These are phyloP conservation scores for Macrobrachium nipponense DNA, from an alignment of 1,140 invertebrate genomes.

Conservation along the genomic window DNA sequence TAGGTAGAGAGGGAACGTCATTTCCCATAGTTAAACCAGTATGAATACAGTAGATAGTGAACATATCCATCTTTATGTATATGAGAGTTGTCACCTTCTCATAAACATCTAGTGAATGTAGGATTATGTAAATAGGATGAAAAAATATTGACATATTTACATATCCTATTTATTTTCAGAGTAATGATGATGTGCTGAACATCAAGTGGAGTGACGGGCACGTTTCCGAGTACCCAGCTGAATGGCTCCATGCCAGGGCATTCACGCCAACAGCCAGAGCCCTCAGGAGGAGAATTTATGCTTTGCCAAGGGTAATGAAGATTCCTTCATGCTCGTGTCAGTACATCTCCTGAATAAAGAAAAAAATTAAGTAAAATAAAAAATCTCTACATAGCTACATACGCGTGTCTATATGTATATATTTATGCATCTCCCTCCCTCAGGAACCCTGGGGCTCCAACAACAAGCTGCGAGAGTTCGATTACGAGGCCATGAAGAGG, in stretches of 20 bases:
- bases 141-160: neutral
- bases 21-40: no score
- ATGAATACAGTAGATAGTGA: no score
- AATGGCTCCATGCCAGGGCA: constrained; percentile 75
- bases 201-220: constrained; percentile 76
- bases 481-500: constrained; percentile 72
- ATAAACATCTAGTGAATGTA: no score
- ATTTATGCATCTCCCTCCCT: neutral
- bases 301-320: neutral
- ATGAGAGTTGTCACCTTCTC: neutral
- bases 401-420: no score
- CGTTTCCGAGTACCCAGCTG: constrained; percentile 70
- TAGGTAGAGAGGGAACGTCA: no score
- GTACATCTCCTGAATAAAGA: neutral
- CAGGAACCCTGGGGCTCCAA: constrained; percentile 72
- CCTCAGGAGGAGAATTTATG: constrained; percentile 43
- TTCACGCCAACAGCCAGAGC: constrained; percentile 71
- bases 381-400: no score
- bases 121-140: neutral
- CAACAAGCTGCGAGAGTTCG: constrained; percentile 70
- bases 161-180: neutral
- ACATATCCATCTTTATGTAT: neutral
- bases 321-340: no score
- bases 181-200: constrained; percentile 49
- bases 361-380: constrained; percentile 66